Evolutionary conservation across 2,888 invertebrate genomes (phyloP).

Genomic region (Neria commutata): DNA sequence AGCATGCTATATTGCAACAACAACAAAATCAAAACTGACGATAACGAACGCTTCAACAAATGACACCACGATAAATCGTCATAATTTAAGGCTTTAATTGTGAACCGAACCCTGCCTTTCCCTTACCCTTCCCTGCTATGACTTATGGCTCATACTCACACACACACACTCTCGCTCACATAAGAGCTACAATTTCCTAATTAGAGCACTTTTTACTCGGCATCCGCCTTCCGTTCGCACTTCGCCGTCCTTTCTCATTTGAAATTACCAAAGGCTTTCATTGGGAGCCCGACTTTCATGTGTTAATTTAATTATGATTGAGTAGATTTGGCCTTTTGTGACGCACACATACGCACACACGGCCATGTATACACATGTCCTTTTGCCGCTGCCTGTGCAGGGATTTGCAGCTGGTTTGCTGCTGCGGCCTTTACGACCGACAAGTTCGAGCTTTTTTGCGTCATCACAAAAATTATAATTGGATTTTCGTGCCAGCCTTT

Average conservation of each 20-base stretch:
- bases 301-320: conserved; percentile 39
- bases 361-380: conserved; percentile 24
- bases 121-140: background rate
- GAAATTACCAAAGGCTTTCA: too few relatives aligned
- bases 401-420: conserved; percentile 36
- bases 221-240: background rate
- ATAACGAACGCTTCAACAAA: background rate
- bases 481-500: conserved; percentile 35
- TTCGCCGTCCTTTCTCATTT: background rate
- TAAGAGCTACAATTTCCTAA: conserved; percentile 5
- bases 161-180: background rate
- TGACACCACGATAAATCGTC: too few relatives aligned
- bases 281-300: conserved; percentile 2
- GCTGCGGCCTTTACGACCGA: conserved; percentile 32
- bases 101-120: too few relatives aligned
- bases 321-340: conserved; percentile 30
- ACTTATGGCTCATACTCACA: background rate
- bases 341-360: conserved; percentile 12
- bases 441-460: conserved; percentile 14
- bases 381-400: conserved; percentile 31
- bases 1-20: too few relatives aligned
- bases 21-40: too few relatives aligned
- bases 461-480: conserved; percentile 32
- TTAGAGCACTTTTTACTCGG: background rate
- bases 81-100: too few relatives aligned